phyloP scores from a whole-genome alignment of 2,888 invertebrate species.

The Lasioglossum pauxillum region DNA sequence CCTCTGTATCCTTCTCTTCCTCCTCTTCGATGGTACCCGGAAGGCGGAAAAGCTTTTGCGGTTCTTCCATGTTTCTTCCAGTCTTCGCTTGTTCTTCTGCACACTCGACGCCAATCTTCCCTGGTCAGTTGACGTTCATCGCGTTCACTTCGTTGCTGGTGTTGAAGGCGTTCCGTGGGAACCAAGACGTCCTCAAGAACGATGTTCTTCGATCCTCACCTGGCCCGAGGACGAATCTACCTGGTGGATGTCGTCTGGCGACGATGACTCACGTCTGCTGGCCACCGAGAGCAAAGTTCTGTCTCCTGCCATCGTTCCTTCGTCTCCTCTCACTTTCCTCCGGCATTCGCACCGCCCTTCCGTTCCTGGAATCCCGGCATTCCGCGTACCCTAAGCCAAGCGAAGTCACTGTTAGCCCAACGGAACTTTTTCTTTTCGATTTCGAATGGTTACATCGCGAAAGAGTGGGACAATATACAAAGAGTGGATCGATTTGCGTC shows the following conservation, averaged over 20 bases:
- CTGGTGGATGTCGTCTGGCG: constrained; percentile 69
- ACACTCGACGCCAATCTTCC: not conserved
- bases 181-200: constrained; percentile 20
- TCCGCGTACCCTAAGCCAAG: constrained; percentile 46
- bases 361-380: constrained; percentile 50
- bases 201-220: not conserved
- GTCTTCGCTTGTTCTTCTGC: not conserved
- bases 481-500: not conserved
- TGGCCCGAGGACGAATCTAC: constrained; percentile 48
- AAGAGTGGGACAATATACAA: not conserved
- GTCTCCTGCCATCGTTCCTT: constrained; percentile 54
- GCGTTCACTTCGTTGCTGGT: not conserved
- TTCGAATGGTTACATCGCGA: not conserved
- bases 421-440: not conserved
- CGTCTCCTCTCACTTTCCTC: constrained; percentile 54
- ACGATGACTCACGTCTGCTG: constrained; percentile 49
- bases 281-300: constrained; percentile 43
- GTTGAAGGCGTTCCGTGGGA: not conserved
- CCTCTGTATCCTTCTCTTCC: constrained; percentile 73
- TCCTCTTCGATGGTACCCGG: constrained; percentile 83
- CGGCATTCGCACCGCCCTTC: constrained; percentile 48
- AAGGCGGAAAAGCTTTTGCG: constrained; percentile 80
- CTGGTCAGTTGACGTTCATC: constrained; percentile 9
- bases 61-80: constrained; percentile 76
- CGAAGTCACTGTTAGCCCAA: constrained; percentile 14